Conservation (phyloP, 1,140 invertebrate species). For the Contarinia nasturtii region DNA sequence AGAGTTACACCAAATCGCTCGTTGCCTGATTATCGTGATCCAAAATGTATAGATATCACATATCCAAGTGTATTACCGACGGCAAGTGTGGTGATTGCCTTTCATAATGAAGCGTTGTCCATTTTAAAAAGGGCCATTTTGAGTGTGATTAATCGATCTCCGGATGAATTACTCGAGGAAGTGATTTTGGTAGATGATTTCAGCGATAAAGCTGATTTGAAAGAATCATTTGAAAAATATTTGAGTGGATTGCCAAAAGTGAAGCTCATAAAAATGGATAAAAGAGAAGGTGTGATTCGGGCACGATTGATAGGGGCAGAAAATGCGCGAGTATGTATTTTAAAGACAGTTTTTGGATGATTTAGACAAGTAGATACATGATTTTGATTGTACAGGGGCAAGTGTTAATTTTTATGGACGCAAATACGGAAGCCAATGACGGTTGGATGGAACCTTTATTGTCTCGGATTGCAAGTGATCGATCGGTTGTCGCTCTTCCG, state of each 20-base stretch:
- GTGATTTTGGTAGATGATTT: conserved; percentile 75
- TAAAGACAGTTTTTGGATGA: too few relatives aligned
- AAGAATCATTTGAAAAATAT: conserved; percentile 49
- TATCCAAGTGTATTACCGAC: conserved; percentile 29
- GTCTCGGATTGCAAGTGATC: conserved; percentile 38
- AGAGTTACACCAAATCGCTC: conserved; percentile 78
- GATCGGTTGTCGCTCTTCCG: conserved; percentile 49
- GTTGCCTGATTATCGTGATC: conserved; percentile 62
- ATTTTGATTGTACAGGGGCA: conserved; percentile 16
- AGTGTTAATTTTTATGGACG: conserved; percentile 60
- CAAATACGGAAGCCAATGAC: conserved; percentile 60
- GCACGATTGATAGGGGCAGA: conserved; percentile 51
- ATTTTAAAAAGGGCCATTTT: conserved; percentile 54
- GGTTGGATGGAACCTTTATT: conserved; percentile 64
- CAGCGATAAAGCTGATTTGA: conserved; percentile 39
- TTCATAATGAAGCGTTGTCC: conserved; percentile 70
- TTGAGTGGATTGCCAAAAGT: conserved; percentile 38
- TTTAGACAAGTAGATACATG: too few relatives aligned
- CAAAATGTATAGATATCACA: conserved; percentile 31
- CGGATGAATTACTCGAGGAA: conserved; percentile 39
- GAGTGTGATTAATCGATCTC: conserved; percentile 55
- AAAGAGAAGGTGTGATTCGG: conserved; percentile 48
- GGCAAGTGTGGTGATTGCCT: conserved; percentile 45
- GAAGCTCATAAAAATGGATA: conserved; percentile 34
- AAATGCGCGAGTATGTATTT: conserved; percentile 27